Base-by-base conservation (phyloP, 2,888 invertebrate species). In the Lasioglossum malachurum region DNA sequence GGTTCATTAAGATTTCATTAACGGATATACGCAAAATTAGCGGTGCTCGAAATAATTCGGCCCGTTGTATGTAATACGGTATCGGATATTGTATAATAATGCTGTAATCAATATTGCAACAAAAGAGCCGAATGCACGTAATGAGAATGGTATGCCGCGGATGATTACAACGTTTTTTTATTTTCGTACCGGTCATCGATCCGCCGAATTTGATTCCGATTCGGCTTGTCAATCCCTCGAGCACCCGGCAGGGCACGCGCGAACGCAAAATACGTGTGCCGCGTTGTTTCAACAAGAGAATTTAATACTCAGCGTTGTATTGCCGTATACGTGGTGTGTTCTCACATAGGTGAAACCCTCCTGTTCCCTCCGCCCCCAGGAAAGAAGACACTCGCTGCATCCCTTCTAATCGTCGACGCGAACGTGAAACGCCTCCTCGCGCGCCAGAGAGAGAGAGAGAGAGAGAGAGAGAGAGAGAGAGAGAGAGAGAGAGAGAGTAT, bases 391-490 rank as follows among this genome's bases (percentile, higher is more conserved):
- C 71, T 41, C 41, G 41, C n/a, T 23, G 41, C 23, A 57, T 41
- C 38, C 41, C 41, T 71, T 71, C 38, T 71, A 71, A 71, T 71
- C 71, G 71, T 41, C 71, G 41, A 64, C 64, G n/a, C n/a, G 71
- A 71, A 41, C 41, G 71, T 41, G n/a, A 41, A 41, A 71, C 71
- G 23, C 69, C 38, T 23, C 69, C 10, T 38, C 69, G 38, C 31
- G 0, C 38, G 35, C 49, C 14, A 46, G 46, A 46, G 16, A 46
- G 16, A 44, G 46, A 49, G 49, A 23, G 49, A 49, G 49, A 49
- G 46, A 23, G 49, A 49, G 49, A 19, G 19, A 7, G 49, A 35
- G 19, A 0, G 8, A 1, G 23, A 53, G 53, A 23, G 23, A 53
- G 23, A 53, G 19, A 23, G 2, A 53, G 8, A 23, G 8, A 23